Evolutionary conservation across 2,113 vertebrate species (phyloP).

Genomic region (Cygnus buccinator): DNA sequence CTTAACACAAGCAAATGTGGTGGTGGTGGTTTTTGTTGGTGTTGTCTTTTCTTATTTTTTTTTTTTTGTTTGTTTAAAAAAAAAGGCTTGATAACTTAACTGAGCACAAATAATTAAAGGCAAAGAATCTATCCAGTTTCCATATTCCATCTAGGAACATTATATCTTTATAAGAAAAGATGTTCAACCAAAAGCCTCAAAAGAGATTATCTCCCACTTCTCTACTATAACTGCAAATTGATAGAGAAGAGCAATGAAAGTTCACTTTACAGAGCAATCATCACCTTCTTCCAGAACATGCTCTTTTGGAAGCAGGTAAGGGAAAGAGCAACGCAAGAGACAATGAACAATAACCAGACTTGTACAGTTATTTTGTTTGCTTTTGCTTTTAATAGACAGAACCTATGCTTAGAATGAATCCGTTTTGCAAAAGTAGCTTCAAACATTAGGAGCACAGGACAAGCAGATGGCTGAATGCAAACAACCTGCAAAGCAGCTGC

Average conservation of each 20-base stretch:
- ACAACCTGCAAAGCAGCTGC: constrained; percentile 55
- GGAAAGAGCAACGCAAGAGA: not conserved
- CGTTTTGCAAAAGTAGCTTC: not conserved
- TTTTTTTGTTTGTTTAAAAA: not conserved
- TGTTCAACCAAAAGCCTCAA: not conserved
- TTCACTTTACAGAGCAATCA: not conserved
- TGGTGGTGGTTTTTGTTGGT: not conserved
- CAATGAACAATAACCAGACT: not conserved
- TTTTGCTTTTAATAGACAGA: not conserved
- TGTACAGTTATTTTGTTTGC: not conserved
- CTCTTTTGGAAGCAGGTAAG: not conserved
- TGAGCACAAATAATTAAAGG: not conserved
- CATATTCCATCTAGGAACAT: not conserved
- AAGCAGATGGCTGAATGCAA: constrained; percentile 60
- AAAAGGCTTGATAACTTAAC: not conserved
- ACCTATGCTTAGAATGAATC: constrained; percentile 25
- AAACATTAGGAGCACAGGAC: constrained; percentile 23
- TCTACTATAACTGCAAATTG: not conserved
- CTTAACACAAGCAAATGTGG: not conserved
- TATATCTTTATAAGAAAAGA: not conserved
- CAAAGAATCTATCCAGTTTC: not conserved
- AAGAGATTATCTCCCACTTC: not conserved
- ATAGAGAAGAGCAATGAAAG: not conserved
- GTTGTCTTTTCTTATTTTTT: not conserved
- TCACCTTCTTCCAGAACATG: not conserved